Evolutionary conservation across 1,140 invertebrate species (phyloP), one percentile per base, ranked within the genome.

Genomic region (Catajapyx aquilonaris): DNA sequence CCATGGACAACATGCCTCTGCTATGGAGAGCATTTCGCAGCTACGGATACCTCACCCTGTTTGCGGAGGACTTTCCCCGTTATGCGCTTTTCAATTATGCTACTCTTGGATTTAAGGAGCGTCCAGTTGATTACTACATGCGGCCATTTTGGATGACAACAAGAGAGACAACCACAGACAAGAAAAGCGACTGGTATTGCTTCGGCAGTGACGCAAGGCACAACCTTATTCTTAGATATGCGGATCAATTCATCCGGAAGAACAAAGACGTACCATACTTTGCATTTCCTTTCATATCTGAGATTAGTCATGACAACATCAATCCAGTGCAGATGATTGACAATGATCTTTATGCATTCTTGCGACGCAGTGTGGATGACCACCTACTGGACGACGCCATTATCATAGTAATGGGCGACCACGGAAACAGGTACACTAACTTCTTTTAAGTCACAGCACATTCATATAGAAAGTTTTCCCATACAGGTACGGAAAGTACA

Each of bases 391-490:
- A 40, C 4, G 44, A 64, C 40, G 55, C 64, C 2, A 36, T 67
- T 7, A 41, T 68, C 3, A 51, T 67, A 5, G 18, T 68, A 1
- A 51, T 65, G 46, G 59, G 59, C 34, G 65, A 68, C 47, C 65
- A 68, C 42, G 65, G 65, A 5, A 59, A 65, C 39, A 42, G 69
- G 16, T 68, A 64, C 43, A n/a, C n/a, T n/a, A n/a, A n/a, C n/a
- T n/a, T n/a, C n/a, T n/a, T n/a, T n/a, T n/a, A n/a, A n/a, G n/a
- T n/a, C n/a, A n/a, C n/a, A n/a, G n/a, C n/a, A n/a, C n/a, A n/a
- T n/a, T n/a, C n/a, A n/a, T n/a, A n/a, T n/a, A n/a, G n/a, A n/a
- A n/a, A n/a, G n/a, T n/a, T n/a, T n/a, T n/a, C n/a, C n/a, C n/a
- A n/a, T n/a, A n/a, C n/a, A n/a, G n/a, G n/a, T n/a, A n/a, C n/a